Base-by-base conservation (phyloP, 2,888 invertebrate genomes). In the Tethea ocularis region DNA sequence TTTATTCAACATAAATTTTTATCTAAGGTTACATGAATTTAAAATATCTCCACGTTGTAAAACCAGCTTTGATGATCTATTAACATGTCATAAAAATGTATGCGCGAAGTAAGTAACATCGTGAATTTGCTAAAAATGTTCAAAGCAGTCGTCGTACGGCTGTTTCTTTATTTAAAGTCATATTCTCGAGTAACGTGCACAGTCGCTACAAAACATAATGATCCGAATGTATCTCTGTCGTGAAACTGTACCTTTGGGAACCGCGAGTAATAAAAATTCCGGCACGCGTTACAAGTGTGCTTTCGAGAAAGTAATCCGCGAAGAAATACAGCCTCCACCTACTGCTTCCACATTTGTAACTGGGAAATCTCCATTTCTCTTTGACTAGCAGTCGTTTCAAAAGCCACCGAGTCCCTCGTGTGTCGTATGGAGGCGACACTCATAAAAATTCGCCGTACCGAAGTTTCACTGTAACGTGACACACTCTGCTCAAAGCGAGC, bases 321-420 rank as follows among this genome's bases (percentile, higher is more conserved):
- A 88, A 90, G 88, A 91, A 87, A 91, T 91, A 90, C 87, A 86
- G 82, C 86, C 82, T 78, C 80, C 75, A 83, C 86, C 85, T 86
- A 87, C 88, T 80, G 85, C 84, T 89, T 86, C 81, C 87, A 89
- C 89, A 91, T 91, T 91, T 90, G 90, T 91, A 90, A 89, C 91
- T 81, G 83, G 79, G 80, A 90, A 91, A 91, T 91, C 89, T 90
- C 89, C 89, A 91, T 91, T 90, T 91, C 89, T 87, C 90, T 91
- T 91, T 91, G 90, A 90, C 87, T 89, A 80, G 80, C 83, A 87
- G 89, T 85, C 91, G 87, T 89, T 90, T 84, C 84, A 83, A 85
- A 86, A 86, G 88, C 87, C 88, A 86, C 82, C 72, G 82, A 74
- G 82, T 89, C 91, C 89, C 91, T 72, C 72, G 89, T 82, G 91